A percentile compares a stretch with the other conserved stretches of the same genome.
phyloP scores from a whole-genome alignment of 2,797 vertebrate species.

The Tinamus major region DNA sequence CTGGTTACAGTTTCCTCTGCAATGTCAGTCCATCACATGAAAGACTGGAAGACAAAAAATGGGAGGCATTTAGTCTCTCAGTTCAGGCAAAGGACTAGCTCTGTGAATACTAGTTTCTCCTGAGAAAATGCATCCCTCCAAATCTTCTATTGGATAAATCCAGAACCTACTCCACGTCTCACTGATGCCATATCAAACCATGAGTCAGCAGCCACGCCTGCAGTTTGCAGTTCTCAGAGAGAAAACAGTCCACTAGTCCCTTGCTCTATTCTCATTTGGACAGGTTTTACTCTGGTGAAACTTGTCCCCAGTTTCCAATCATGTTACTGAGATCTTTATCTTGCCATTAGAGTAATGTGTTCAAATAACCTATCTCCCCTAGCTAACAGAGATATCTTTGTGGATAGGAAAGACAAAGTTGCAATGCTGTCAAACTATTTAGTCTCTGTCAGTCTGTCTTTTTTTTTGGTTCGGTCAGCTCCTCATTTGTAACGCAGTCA shows the following conservation, averaged over 20 bases:
- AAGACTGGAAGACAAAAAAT: neutral
- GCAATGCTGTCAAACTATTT: neutral
- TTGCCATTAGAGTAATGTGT: neutral
- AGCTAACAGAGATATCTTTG: conserved; percentile 16
- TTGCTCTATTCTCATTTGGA: neutral
- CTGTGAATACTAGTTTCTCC: neutral
- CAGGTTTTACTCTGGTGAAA: neutral
- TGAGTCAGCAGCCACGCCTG: neutral
- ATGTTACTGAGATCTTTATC: neutral
- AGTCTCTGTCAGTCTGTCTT: neutral
- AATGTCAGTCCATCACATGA: neutral
- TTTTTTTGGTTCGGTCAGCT: neutral
- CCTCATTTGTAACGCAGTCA: conserved; percentile 3
- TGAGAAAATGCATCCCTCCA: neutral
- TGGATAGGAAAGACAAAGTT: conserved; percentile 12
- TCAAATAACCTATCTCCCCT: neutral
- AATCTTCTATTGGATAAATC: neutral
- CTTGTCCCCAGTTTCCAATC: neutral
- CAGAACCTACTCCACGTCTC: neutral
- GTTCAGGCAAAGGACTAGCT: neutral
- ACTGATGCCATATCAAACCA: neutral
- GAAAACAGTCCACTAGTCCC: neutral
- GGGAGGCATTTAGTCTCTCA: neutral
- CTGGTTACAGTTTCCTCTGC: neutral
- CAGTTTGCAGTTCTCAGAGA: neutral